Evolutionary conservation across 2,888 invertebrate genomes (phyloP), one percentile per base, ranked within the genome.

Genomic region (Platycheirus rosarum): DNA sequence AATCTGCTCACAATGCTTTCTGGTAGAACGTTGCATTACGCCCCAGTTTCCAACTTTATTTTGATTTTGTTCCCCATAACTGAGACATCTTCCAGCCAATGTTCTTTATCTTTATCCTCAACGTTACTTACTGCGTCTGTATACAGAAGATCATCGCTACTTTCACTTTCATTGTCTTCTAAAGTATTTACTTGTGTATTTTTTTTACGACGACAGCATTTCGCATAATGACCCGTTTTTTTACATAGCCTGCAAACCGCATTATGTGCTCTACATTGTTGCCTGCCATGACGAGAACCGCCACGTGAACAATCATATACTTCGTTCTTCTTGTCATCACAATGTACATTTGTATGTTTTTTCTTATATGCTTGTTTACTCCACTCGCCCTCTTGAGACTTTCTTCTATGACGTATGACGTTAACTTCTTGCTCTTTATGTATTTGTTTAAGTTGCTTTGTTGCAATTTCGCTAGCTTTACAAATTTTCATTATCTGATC

Each of bases 21-120:
- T 16, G 32, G 48, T 9, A 48, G 20, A 18, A 46, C 74, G 37
- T 74, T 74, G n/a, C 63, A 73, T 14, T 65, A 35, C 4, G 73
- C 73, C 5, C 73, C 73, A 1, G 65, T 73, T 14, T 65, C 63
- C 13, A 66, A 26, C 13, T 65, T 65, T 13, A 68, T 51, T 42
- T 53, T 44, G 14, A 68, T 68, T 57, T 42, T 23, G 1, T 23
- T 23, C 2, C 16, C 42, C 60, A 16, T 26, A 16, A 42, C 16
- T 2, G 13, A 42, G 5, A 44, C 16, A 2, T 60, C 60, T 18
- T 60, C 23, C 1, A 60, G 11, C 60, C 42, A 60, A 16, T 60
- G 42, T 7, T 40, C 57, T 13, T n/a, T 35, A 35, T 11, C 23
- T 2, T 57, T 23, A 29, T 13, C 13, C 8, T 42, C 40, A 23